These are phyloP conservation scores for Synodontis membranacea DNA, from an alignment of 2,113 vertebrate species.

Conservation along the genomic window DNA sequence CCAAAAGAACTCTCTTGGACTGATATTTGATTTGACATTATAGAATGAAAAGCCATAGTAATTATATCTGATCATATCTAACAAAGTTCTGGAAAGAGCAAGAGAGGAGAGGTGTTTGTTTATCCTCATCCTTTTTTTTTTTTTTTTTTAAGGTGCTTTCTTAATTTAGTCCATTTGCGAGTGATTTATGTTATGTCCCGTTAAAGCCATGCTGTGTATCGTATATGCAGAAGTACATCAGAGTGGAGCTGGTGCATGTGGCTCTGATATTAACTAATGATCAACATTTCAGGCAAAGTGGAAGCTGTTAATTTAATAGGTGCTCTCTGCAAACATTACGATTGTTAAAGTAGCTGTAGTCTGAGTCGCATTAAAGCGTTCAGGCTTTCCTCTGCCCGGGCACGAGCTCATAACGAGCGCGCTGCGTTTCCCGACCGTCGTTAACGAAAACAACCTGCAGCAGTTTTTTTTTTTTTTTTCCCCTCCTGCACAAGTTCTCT, in stretches of 20 bases:
- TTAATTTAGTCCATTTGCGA: not conserved
- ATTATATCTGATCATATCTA: not conserved
- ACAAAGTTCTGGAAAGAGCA: not conserved
- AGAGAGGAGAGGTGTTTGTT: not conserved
- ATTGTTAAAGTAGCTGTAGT: not conserved
- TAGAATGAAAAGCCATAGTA: too few species aligned
- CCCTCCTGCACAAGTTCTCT: not conserved
- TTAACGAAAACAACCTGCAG: not conserved
- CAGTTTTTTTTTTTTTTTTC: too few species aligned
- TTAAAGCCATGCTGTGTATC: not conserved
- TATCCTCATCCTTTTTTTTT: not conserved
- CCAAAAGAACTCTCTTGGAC: too few species aligned
- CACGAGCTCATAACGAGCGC: not conserved
- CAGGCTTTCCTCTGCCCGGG: not conserved
- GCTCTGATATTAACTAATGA: not conserved
- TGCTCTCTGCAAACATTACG: not conserved
- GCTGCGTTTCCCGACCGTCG: not conserved
- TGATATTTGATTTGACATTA: too few species aligned
- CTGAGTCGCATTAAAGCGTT: not conserved
- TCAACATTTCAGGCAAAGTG: not conserved
- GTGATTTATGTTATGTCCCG: not conserved
- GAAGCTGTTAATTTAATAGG: not conserved
- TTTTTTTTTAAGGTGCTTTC: not conserved
- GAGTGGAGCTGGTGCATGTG: not conserved
- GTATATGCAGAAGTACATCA: not conserved